A percentile compares a stretch with the other conserved stretches of the same genome.
Conservation (phyloP, 2,113 vertebrate genomes). For the Pogonocichla stellata region DNA sequence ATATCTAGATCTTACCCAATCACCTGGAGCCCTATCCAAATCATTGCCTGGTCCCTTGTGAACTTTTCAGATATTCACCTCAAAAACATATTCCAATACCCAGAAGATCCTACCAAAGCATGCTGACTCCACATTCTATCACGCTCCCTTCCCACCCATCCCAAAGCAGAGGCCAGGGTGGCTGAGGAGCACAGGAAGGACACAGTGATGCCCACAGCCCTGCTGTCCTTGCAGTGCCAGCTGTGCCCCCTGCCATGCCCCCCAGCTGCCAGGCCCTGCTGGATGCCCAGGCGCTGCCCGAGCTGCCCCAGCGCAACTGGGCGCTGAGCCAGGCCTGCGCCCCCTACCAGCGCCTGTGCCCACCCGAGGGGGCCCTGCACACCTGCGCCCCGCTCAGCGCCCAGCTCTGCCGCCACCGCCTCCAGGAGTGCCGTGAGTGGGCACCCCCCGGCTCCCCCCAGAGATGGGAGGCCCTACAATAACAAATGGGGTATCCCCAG, state of each 20-base stretch:
- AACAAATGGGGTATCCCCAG: background rate
- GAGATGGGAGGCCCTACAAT: background rate
- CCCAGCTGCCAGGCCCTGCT: slow-evolving; percentile 81
- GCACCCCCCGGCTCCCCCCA: background rate
- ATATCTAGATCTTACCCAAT: background rate
- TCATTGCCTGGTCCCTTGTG: background rate
- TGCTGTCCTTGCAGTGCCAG: slow-evolving; percentile 26
- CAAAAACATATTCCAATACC: background rate
- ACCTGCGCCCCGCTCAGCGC: background rate
- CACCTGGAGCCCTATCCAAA: background rate
- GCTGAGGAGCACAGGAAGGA: background rate
- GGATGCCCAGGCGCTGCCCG: slow-evolving; percentile 72
- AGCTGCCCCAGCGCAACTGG: slow-evolving; percentile 81
- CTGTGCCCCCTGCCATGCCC: slow-evolving; percentile 37
- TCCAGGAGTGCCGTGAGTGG: slow-evolving; percentile 71
- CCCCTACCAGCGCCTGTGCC: slow-evolving; percentile 81
- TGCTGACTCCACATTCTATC: background rate
- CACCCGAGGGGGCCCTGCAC: background rate
- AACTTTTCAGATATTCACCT: background rate
- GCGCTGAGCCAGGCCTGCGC: slow-evolving; percentile 84
- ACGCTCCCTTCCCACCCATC: background rate
- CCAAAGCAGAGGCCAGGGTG: background rate
- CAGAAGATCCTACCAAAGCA: background rate
- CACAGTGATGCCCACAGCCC: background rate
- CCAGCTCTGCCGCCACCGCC: slow-evolving; percentile 49